Evolutionary conservation across 2,888 invertebrate species (phyloP).

Genomic region (Caenorhabditis auriculariae): DNA sequence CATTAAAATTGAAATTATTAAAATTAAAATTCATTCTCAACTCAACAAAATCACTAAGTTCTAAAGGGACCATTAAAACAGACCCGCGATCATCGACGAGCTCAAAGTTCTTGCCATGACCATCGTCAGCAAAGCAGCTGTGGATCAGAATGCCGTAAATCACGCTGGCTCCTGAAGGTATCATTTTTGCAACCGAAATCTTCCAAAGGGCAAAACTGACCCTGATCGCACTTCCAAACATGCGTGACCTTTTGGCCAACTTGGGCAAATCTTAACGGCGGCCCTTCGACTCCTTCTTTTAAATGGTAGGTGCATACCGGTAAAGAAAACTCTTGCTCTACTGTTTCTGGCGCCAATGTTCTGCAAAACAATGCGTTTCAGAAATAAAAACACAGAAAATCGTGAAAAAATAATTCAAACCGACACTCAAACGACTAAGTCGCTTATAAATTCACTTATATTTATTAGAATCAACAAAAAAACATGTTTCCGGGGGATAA

Average conservation of each 20-base stretch:
- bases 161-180: slow-evolving; percentile 46
- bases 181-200: not conserved
- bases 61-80: too few relatives aligned
- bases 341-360: slow-evolving; percentile 52
- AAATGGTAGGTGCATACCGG: slow-evolving; percentile 61
- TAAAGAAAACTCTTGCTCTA: slow-evolving; percentile 58
- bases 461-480: too few relatives aligned
- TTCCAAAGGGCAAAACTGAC: slow-evolving; percentile 13
- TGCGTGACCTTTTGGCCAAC: slow-evolving; percentile 57
- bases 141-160: slow-evolving; percentile 62
- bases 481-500: too few relatives aligned
- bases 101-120: slow-evolving; percentile 61
- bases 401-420: not conserved
- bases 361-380: too few relatives aligned
- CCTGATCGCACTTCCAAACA: slow-evolving; percentile 61
- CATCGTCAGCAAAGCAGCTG: slow-evolving; percentile 63
- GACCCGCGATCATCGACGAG: slow-evolving; percentile 61
- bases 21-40: too few relatives aligned
- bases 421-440: too few relatives aligned
- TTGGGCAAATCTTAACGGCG: slow-evolving; percentile 42
- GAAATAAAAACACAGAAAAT: too few relatives aligned
- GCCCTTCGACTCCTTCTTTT: slow-evolving; percentile 42
- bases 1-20: too few relatives aligned
- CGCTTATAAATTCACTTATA: too few relatives aligned
- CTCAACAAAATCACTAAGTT: too few relatives aligned